Evolutionary conservation across 2,888 invertebrate genomes (phyloP).

Genomic region (Drosophila mimica): DNA sequence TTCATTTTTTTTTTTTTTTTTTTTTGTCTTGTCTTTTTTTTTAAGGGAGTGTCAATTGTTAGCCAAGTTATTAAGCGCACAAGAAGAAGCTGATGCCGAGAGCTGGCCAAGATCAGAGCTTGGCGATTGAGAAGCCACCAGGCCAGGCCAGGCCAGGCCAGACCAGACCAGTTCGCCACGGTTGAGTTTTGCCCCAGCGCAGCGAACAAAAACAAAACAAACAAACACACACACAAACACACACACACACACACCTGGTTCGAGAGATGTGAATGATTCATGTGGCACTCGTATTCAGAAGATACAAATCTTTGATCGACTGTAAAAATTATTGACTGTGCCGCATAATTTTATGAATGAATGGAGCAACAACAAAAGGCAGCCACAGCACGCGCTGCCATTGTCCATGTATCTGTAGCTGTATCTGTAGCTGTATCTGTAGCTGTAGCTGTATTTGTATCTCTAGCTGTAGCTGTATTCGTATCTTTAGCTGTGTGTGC

Average conservation of each 20-base stretch:
- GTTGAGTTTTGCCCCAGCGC: slow-evolving; percentile 9
- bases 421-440: slow-evolving; percentile 18
- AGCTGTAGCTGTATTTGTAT: slow-evolving; percentile 10
- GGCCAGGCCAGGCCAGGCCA: slow-evolving; percentile 27
- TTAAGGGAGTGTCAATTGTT: slow-evolving; percentile 83
- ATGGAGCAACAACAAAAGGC: slow-evolving; percentile 41
- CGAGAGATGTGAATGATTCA: slow-evolving; percentile 52
- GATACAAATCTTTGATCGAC: slow-evolving; percentile 81
- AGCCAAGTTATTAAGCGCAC: slow-evolving; percentile 77
- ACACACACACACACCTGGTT: slow-evolving; percentile 14
- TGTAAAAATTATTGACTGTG: slow-evolving; percentile 78
- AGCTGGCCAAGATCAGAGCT: slow-evolving; percentile 52
- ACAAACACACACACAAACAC: not conserved
- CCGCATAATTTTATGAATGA: slow-evolving; percentile 78
- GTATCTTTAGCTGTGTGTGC: slow-evolving; percentile 18
- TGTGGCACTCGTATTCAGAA: slow-evolving; percentile 73
- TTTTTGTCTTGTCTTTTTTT: slow-evolving; percentile 35
- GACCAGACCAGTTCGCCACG: slow-evolving; percentile 41
- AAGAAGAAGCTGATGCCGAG: slow-evolving; percentile 51
- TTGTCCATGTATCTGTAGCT: slow-evolving; percentile 36
- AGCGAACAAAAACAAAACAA: slow-evolving; percentile 16
- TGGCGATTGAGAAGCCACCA: slow-evolving; percentile 40
- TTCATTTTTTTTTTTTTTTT: slow-evolving; percentile 14
- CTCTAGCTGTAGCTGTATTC: slow-evolving; percentile 18
- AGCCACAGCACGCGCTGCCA: slow-evolving; percentile 69